Evolutionary conservation across 35 echinoderm and acorn worm species (phyloP).

Genomic region (Eucidaris tribuloides): DNA sequence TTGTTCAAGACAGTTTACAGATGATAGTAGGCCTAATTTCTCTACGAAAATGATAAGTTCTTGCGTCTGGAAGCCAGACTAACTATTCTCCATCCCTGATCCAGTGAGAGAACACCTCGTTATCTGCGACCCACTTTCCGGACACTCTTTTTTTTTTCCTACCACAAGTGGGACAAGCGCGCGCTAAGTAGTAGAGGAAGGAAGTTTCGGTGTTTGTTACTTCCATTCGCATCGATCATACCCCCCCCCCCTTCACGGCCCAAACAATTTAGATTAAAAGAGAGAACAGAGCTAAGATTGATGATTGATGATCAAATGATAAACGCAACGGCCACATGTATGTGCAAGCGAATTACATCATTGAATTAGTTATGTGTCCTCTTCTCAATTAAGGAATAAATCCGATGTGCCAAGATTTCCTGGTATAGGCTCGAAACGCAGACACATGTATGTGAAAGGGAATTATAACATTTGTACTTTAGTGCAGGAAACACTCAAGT

Average conservation of each 20-base stretch:
- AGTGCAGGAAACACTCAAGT: no score
- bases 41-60: neutral
- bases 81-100: constrained; percentile 17
- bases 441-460: no score
- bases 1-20: neutral
- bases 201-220: neutral
- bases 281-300: neutral
- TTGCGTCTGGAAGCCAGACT: constrained; percentile 1
- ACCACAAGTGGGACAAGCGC: neutral
- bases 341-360: no score
- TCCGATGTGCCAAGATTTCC: no score
- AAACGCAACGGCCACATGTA: no score
- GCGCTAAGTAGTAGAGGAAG: neutral
- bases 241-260: neutral
- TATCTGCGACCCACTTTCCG: constrained; percentile 33
- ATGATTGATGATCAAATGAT: neutral
- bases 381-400: no score
- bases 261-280: neutral
- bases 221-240: neutral
- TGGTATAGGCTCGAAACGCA: no score
- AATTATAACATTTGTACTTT: no score
- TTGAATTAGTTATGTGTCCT: no score
- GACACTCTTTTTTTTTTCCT: no score
- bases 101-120: neutral
- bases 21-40: neutral